Base-by-base conservation (phyloP, 37 sponge, comb jelly and placozoan genomes). In the Crambe crambe region DNA sequence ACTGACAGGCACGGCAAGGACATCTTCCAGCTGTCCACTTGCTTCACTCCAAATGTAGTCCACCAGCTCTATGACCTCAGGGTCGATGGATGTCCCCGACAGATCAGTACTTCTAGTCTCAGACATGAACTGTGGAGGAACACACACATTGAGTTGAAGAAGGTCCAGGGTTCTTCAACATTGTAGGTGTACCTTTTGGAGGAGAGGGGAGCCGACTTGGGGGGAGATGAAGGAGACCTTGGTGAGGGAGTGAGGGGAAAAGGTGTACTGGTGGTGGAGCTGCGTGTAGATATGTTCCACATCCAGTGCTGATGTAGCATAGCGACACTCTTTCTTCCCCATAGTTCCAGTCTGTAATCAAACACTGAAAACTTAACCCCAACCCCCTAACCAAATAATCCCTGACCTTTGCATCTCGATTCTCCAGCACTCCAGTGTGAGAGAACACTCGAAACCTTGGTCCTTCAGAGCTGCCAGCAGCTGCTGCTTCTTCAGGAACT, bases 11-110 rank as follows among this genome's bases (percentile, higher is more conserved):
- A 87, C 86, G 39, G 84, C 54, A 30, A 96, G 80, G 54, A 96
- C 79, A 62, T 79, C 81, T 39, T 79, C 82, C 32, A 94, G 85
- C n/a, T 85, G 83, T 37, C 91, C 95, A 58, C 42, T 81, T 44
- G 94, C 93, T 51, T 92, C 93, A 17, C 30, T 58, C 97, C 97
- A 96, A 15, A 96, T 40, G 40, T 90, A 90, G 31, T 90, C 87
- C 40, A 96, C 91, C 40, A 96, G 83, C 5, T 80, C 54, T 0
- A 68, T 26, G 12, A 95, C 87, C n/a, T 74, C 63, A 6, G 73
- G 83, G 22, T 68, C 40, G 3, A 92, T 77, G n/a, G 59, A 68
- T 17, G 12, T 42, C 26, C 75, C 78, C 31, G 65, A 59, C 3
- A 31, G 2, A 31, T 37, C 80, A 40, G 80, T 54, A 34, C 37